Conservation (phyloP, 2,113 vertebrate genomes). For the Nycticryphes semicollaris region DNA sequence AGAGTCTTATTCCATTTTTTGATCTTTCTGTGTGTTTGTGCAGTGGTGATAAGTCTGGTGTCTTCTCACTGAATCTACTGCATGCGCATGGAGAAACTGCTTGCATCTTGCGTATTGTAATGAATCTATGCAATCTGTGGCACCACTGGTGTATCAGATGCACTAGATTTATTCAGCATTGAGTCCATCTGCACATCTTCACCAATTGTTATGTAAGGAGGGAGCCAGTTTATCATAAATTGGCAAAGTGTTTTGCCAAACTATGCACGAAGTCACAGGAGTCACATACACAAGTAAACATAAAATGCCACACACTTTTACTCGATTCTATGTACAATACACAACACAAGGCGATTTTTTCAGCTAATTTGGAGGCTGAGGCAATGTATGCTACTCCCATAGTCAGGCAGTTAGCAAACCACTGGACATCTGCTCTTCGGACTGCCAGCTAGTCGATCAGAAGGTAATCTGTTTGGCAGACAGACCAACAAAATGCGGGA, state of each 20-base stretch:
- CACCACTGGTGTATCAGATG: neutral
- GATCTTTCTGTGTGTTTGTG: neutral
- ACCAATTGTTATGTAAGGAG: neutral
- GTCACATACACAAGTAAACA: neutral
- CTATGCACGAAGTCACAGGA: neutral
- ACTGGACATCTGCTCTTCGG: neutral
- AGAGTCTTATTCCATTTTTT: neutral
- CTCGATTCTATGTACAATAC: neutral
- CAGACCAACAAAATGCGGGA: neutral
- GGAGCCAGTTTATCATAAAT: neutral
- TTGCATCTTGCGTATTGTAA: neutral
- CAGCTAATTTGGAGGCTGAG: neutral
- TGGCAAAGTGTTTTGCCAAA: neutral
- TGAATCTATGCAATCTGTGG: neutral
- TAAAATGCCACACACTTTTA: neutral
- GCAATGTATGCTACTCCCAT: neutral
- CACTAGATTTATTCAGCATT: neutral
- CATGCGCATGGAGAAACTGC: neutral
- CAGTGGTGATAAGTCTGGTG: neutral
- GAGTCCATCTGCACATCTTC: rapidly evolving
- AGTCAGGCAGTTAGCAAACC: neutral
- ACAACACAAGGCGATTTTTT: neutral
- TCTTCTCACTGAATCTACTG: neutral
- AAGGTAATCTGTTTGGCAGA: neutral
- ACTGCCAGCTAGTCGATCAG: neutral